Evolutionary conservation across 2,797 vertebrate species (phyloP), one percentile per base, ranked within the genome.

Genomic region (Chlorospingus semifuscus): DNA sequence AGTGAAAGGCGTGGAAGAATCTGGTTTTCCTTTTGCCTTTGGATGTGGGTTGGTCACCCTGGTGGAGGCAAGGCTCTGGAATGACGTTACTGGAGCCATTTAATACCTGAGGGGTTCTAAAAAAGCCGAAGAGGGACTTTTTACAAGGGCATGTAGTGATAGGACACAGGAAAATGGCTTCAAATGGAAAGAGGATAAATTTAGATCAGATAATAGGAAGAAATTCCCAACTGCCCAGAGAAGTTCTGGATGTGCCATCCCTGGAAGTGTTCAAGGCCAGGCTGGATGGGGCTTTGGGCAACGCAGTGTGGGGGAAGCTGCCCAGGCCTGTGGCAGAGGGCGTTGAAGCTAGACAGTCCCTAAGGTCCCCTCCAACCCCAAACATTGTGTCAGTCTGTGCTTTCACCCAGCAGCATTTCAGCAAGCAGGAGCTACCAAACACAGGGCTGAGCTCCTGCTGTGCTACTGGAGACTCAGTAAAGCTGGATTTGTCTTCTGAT

Each of bases 361-460:
- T 65, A 34, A 46, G 24, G 29, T 52, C 15, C 26, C 30, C 52
- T 64, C 65, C 39, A 64, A 36, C 15, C 26, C 30, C 14, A 57
- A 64, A 20, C 3, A 57, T 64, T 46, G 37, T 36, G 34, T 30
- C 24, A 26, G 19, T 71, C 44, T 52, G 15, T 64, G 41, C 21
- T 78, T 68, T 80, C 30, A 57, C 9, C 57, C 6, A 5, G 46
- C 24, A 83, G 39, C 37, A 36, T 50, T 69, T 83, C 74, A 30
- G 41, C n/a, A 66, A 84, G 49, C n/a, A 53, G 61, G 61, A 74
- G 22, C 21, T 34, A 34, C 19, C 22, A 53, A 84, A 29, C 1
- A 0, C 18, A 37, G 53, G 20, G n/a, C 36, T 3, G 12, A 52
- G 14, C 19, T 83, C 36, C n/a, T 2, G 0, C 2, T 0, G 0